phyloP scores from a whole-genome alignment of 1,140 invertebrate genomes.

The Drosophila kohkoa region DNA sequence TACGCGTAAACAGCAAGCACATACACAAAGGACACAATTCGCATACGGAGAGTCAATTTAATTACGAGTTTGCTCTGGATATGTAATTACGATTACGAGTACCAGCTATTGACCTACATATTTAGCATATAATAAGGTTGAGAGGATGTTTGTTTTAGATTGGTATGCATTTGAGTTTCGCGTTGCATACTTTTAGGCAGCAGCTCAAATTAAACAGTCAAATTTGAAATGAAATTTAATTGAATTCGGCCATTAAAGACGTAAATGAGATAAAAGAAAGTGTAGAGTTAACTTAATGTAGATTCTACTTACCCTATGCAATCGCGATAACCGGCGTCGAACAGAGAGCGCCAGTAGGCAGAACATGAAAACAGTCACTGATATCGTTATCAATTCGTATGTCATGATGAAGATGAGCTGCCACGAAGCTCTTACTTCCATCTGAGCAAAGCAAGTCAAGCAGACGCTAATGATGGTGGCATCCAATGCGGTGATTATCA shows the following conservation, averaged over 20 bases:
- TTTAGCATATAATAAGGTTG: neutral
- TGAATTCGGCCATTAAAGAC: neutral
- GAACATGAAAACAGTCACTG: slow-evolving; percentile 58
- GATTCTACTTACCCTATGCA: slow-evolving; percentile 50
- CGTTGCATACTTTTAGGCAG: slow-evolving; percentile 19
- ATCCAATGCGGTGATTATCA: neutral
- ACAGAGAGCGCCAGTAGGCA: slow-evolving; percentile 52
- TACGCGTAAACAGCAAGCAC: slow-evolving; percentile 11
- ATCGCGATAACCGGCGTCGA: slow-evolving; percentile 31
- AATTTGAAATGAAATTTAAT: neutral
- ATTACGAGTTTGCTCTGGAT: slow-evolving; percentile 11
- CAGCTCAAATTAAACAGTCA: neutral
- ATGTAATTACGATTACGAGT: slow-evolving; percentile 3
- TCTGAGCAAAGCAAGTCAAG: slow-evolving; percentile 46
- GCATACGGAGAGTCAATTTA: slow-evolving; percentile 25
- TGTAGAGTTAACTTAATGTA: too few species aligned
- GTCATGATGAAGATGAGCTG: slow-evolving; percentile 49
- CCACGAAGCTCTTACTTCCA: slow-evolving; percentile 54
- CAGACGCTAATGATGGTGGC: slow-evolving; percentile 32
- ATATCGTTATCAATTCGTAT: slow-evolving; percentile 51
- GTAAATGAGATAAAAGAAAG: too few species aligned
- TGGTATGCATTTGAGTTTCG: neutral
- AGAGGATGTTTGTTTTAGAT: too few species aligned
- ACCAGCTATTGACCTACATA: slow-evolving; percentile 29
- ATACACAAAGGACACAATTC: neutral